Percentiles rank a stretch among this genome's conserved stretches.
Conservation (phyloP, 2,113 vertebrate species). For the Thoracochromis brauschi region DNA sequence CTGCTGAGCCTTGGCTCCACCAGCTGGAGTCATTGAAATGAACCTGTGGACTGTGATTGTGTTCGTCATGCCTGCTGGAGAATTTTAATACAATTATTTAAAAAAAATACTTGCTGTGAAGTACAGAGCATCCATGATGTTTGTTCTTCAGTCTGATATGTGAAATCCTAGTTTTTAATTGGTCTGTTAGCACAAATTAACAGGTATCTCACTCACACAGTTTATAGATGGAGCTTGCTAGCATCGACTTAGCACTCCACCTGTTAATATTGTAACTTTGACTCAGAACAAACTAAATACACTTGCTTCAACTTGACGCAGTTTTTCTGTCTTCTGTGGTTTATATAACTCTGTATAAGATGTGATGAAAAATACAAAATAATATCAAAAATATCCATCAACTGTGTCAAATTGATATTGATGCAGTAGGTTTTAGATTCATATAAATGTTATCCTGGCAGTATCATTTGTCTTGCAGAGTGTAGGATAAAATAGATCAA, state of each 20-base stretch:
- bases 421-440: background rate
- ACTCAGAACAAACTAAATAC: background rate
- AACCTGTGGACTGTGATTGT: background rate
- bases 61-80: accelerated
- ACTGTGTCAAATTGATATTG: background rate
- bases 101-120: background rate
- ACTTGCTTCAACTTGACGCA: accelerated
- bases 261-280: background rate
- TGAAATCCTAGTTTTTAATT: background rate
- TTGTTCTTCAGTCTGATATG: background rate
- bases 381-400: background rate
- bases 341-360: accelerated
- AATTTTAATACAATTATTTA: too few relatives aligned
- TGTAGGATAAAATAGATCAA: background rate
- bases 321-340: background rate
- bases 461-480: too few relatives aligned
- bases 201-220: background rate
- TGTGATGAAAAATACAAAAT: background rate
- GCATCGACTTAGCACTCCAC: background rate
- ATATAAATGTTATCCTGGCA: background rate
- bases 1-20: background rate
- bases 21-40: background rate
- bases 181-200: background rate
- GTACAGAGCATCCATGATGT: background rate
- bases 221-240: background rate